A percentile compares a stretch with the other conserved stretches of the same genome.
phyloP scores from a whole-genome alignment of 2,888 invertebrate species.

The Caenorhabditis afra region DNA sequence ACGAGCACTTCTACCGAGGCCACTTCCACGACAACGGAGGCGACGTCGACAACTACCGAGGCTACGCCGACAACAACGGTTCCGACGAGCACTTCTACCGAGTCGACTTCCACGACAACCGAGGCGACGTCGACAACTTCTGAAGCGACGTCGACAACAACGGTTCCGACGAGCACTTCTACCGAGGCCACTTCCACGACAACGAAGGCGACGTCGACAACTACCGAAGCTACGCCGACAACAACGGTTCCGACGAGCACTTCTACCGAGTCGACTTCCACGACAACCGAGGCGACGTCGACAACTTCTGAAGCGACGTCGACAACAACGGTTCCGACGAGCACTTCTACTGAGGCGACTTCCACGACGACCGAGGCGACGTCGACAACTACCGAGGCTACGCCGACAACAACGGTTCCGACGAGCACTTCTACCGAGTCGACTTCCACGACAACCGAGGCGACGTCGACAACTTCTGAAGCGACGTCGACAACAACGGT shows the following conservation, averaged over 20 bases:
- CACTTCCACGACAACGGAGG: not conserved
- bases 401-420: not conserved
- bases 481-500: not conserved
- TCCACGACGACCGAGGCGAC: not conserved
- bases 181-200: not conserved
- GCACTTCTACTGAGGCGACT: not conserved
- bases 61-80: not conserved
- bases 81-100: not conserved
- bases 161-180: not conserved
- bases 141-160: not conserved
- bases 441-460: not conserved
- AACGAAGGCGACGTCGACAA: not conserved
- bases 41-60: not conserved
- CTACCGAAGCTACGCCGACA: not conserved
- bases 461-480: not conserved
- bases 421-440: too few relatives aligned
- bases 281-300: not conserved
- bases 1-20: not conserved
- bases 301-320: too few relatives aligned
- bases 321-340: not conserved
- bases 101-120: not conserved
- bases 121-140: not conserved
- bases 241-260: not conserved
- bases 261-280: not conserved
- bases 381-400: not conserved